Evolutionary conservation across 2,113 vertebrate genomes (phyloP).

Genomic region (Neogobius melanostomus): DNA sequence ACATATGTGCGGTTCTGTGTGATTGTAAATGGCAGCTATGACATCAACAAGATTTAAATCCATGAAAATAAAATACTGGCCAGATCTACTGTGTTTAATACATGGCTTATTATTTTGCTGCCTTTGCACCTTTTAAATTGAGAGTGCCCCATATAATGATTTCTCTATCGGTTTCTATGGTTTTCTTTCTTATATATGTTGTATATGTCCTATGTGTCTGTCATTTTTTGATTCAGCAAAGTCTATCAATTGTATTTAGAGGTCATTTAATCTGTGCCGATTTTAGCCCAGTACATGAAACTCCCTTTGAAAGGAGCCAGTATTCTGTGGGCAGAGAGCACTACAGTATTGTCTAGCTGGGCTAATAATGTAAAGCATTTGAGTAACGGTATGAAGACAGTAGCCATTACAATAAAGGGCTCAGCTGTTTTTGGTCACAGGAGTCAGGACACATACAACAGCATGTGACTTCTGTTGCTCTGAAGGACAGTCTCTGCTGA

Average conservation of each 20-base stretch:
- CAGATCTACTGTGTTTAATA: neutral
- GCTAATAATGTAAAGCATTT: constrained; percentile 1
- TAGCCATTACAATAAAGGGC: constrained; percentile 1
- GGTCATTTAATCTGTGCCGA: neutral
- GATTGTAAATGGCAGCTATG: constrained; percentile 31
- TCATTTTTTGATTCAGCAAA: constrained; percentile 4
- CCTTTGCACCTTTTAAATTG: neutral
- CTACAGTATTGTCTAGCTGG: neutral
- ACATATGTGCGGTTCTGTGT: neutral
- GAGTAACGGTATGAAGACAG: constrained; percentile 4
- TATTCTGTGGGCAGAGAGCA: neutral
- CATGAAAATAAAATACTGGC: neutral
- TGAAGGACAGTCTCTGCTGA: constrained; percentile 30
- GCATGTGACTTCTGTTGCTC: constrained; percentile 8
- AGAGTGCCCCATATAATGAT: neutral
- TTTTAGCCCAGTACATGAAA: neutral
- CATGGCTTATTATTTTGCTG: neutral
- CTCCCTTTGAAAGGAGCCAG: neutral
- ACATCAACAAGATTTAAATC: neutral
- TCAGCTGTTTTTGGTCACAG: constrained; percentile 22
- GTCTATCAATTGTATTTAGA: neutral
- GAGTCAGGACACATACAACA: neutral
- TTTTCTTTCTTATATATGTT: no score
- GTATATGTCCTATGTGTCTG: neutral
- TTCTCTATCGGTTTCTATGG: neutral